Conservation (phyloP, 1,140 invertebrate species). For the Bicyclus anynana region DNA sequence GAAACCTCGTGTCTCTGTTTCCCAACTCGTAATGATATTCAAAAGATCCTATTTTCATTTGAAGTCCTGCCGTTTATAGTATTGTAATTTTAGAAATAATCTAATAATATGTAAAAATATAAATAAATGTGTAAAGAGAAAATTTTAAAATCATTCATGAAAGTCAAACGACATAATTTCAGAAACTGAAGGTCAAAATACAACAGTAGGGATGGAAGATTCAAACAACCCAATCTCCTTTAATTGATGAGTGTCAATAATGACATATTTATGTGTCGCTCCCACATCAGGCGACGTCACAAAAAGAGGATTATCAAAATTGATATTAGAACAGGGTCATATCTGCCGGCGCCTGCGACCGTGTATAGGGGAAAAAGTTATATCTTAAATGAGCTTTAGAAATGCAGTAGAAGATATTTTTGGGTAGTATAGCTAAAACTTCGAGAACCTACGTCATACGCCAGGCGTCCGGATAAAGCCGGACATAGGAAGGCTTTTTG, state of each 20-base stretch:
- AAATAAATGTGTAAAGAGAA: no score
- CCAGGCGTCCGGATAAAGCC: no score
- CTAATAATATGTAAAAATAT: no score
- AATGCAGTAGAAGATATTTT: conserved; percentile 32
- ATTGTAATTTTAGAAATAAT: no score
- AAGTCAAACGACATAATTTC: no score
- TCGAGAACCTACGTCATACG: no score
- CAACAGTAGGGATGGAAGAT: background rate
- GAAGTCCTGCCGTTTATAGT: no score
- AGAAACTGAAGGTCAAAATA: background rate
- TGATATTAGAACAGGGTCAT: conserved; percentile 40
- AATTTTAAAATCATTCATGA: no score
- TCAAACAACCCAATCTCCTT: conserved; percentile 24
- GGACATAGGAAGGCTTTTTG: no score
- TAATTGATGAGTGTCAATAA: conserved; percentile 65
- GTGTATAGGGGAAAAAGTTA: conserved; percentile 48
- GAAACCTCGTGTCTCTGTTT: no score
- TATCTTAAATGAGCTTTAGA: conserved; percentile 39
- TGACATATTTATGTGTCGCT: conserved; percentile 58
- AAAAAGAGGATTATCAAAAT: conserved; percentile 57
- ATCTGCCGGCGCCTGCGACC: conserved; percentile 51
- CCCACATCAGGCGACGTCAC: background rate
- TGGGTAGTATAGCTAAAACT: conserved; percentile 27
- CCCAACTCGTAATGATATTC: no score
- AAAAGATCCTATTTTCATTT: no score